Conservation (phyloP, 2,888 invertebrate species). For the Cheilosia vernalis region DNA sequence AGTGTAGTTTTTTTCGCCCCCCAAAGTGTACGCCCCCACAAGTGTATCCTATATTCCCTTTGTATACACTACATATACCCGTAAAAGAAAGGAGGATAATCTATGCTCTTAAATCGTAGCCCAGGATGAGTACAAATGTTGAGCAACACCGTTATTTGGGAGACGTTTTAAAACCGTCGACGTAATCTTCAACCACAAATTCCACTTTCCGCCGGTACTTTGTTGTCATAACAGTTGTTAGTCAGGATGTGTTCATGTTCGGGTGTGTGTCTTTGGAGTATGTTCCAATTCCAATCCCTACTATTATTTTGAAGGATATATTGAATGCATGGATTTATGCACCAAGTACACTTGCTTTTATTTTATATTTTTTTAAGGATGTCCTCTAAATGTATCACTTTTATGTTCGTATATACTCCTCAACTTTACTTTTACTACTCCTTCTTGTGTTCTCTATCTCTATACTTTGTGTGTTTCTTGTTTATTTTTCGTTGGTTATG, state of each 20-base stretch:
- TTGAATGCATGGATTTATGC: conserved; percentile 68
- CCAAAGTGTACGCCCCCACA: neutral
- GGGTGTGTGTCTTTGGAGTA: neutral
- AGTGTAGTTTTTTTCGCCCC: neutral
- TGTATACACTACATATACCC: neutral
- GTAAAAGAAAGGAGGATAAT: conserved; percentile 36
- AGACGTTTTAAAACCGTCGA: conserved; percentile 49
- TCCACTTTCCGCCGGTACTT: conserved; percentile 60
- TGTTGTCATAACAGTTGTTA: conserved; percentile 44
- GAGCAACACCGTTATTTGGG: conserved; percentile 49
- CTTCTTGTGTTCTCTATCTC: conserved; percentile 11
- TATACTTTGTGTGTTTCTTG: conserved; percentile 48
- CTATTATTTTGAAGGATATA: conserved; percentile 51
- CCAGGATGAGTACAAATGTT: conserved; percentile 45
- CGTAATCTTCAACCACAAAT: conserved; percentile 66
- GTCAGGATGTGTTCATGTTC: neutral
- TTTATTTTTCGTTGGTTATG: conserved; percentile 64
- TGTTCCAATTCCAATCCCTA: conserved; percentile 3
- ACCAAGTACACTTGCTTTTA: conserved; percentile 41
- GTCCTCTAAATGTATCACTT: conserved; percentile 59
- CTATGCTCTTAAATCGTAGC: conserved; percentile 40
- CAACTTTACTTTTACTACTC: conserved; percentile 34
- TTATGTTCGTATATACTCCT: conserved; percentile 38
- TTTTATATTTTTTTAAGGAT: conserved; percentile 49
- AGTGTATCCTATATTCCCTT: too few relatives aligned